phyloP scores from a whole-genome alignment of 2,797 vertebrate genomes.

The Helicolenus hilgendorfi region DNA sequence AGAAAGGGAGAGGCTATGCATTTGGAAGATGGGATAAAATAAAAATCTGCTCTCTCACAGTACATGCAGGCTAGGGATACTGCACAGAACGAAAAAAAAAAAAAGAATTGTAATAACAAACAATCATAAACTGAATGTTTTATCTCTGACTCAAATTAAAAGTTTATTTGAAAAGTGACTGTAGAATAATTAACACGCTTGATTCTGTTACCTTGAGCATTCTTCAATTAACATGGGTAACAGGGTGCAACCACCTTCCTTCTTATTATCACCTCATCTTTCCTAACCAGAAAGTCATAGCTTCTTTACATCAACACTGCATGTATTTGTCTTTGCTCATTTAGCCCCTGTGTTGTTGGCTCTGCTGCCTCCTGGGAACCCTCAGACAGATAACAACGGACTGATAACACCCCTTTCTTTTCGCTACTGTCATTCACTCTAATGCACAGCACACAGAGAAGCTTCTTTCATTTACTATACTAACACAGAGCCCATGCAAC shows the following conservation, averaged over 20 bases:
- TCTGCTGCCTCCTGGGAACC: slow-evolving; percentile 40
- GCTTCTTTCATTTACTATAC: slow-evolving; percentile 24
- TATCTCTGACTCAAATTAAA: background rate
- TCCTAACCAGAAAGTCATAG: slow-evolving; percentile 4
- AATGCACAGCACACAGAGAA: slow-evolving; percentile 23
- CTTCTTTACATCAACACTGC: slow-evolving; percentile 5
- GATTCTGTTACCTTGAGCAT: background rate
- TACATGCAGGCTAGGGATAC: background rate
- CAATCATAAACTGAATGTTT: background rate
- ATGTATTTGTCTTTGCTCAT: slow-evolving; percentile 28
- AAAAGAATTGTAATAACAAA: background rate
- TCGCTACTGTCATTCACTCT: slow-evolving; percentile 24
- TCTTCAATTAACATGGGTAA: background rate
- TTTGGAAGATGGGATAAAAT: background rate
- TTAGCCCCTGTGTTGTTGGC: slow-evolving; percentile 14
- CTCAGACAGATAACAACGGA: slow-evolving; percentile 44
- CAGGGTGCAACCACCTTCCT: background rate
- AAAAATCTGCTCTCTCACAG: background rate
- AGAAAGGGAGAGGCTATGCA: background rate
- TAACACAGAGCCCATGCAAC: background rate
- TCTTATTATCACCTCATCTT: slow-evolving; percentile 5
- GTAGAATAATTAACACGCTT: background rate
- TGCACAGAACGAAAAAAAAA: background rate
- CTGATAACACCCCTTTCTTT: background rate
- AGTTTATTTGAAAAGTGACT: background rate